A percentile compares a stretch with the other conserved stretches of the same genome.
Conservation (phyloP, 2,113 vertebrate species). For the Stomatorhinus ivindoensis region DNA sequence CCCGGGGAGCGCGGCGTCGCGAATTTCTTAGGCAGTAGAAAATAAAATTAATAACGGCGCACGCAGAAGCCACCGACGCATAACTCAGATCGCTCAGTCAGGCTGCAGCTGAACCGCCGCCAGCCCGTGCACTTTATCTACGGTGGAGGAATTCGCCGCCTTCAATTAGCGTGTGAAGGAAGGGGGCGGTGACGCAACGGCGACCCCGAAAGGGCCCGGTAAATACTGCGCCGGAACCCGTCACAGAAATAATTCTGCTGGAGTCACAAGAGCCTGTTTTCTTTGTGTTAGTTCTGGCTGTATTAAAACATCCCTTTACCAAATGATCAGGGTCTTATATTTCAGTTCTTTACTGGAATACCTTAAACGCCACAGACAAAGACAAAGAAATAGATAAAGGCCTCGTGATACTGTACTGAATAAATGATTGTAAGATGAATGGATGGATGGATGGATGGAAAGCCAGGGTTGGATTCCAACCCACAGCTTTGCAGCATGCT, state of each 20-base stretch:
- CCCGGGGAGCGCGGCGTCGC: neutral
- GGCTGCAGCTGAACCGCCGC: neutral
- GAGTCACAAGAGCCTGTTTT: neutral
- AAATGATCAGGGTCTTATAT: neutral
- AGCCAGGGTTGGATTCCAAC: neutral
- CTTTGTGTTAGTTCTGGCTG: neutral
- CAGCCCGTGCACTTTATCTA: neutral
- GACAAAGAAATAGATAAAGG: neutral
- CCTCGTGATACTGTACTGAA: neutral
- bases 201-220: neutral
- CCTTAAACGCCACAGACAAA: neutral
- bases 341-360: neutral
- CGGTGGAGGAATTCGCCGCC: neutral
- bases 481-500: neutral
- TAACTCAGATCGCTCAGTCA: conserved; percentile 2
- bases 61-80: neutral
- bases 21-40: neutral
- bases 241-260: neutral
- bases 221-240: neutral
- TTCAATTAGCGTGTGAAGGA: neutral
- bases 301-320: neutral
- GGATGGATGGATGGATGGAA: neutral
- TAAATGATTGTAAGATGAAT: neutral
- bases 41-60: conserved; percentile 19
- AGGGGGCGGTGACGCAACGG: neutral